phyloP scores from a whole-genome alignment of 2,888 invertebrate species.

The Camptogramma bilineatum region DNA sequence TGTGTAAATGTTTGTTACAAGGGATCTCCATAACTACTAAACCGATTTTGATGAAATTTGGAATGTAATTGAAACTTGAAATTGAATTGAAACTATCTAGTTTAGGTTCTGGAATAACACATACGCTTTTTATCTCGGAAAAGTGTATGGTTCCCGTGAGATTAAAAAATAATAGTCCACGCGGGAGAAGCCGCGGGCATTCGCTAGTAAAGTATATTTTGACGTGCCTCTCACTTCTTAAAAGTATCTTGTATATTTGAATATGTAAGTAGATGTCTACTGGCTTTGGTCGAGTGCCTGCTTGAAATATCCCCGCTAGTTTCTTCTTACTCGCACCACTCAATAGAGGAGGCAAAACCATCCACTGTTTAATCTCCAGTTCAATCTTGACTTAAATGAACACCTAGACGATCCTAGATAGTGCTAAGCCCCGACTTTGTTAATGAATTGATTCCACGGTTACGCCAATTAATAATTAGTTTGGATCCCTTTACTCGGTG shows the following conservation, averaged over 20 bases:
- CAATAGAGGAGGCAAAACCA: slow-evolving; percentile 60
- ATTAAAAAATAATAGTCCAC: too few relatives aligned
- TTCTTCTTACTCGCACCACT: slow-evolving; percentile 46
- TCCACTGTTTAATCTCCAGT: slow-evolving; percentile 77
- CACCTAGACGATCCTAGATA: slow-evolving; percentile 77
- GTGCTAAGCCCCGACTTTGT: slow-evolving; percentile 71
- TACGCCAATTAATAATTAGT: slow-evolving; percentile 64
- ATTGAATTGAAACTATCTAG: too few relatives aligned
- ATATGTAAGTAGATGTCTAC: not conserved
- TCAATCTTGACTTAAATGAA: slow-evolving; percentile 82
- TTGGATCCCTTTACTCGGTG: slow-evolving; percentile 42
- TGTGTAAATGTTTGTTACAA: too few relatives aligned
- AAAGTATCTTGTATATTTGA: not conserved
- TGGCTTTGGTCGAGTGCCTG: not conserved
- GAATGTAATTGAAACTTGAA: too few relatives aligned
- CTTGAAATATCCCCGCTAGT: slow-evolving; percentile 28
- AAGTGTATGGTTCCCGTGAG: too few relatives aligned
- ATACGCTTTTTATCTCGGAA: too few relatives aligned
- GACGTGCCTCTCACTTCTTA: too few relatives aligned
- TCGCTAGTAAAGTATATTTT: too few relatives aligned
- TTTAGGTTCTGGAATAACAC: too few relatives aligned
- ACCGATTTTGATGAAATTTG: too few relatives aligned
- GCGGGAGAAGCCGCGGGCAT: too few relatives aligned
- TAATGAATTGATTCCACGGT: slow-evolving; percentile 80
- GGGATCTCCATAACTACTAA: too few relatives aligned